phyloP scores from a whole-genome alignment of 2,113 vertebrate species.

The Myrmecobius fasciatus region DNA sequence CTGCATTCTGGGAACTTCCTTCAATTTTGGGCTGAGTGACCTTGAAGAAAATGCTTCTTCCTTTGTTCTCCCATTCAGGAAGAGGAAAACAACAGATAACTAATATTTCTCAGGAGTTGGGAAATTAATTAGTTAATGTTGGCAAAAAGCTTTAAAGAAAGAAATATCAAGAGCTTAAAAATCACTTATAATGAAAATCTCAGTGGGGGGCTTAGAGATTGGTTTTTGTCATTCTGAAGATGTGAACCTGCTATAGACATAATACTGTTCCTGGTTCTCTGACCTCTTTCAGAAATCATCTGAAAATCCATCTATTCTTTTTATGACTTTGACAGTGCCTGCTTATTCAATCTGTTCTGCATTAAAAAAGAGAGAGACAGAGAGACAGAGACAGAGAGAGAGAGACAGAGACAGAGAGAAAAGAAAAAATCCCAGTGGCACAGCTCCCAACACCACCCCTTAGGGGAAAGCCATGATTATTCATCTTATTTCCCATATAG shows the following conservation, averaged over 20 bases:
- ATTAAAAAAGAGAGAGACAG: not conserved
- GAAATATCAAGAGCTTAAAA: not conserved
- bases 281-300: conserved; percentile 18
- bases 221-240: not conserved
- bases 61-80: not conserved
- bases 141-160: conserved; percentile 6
- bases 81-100: not conserved
- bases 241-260: not conserved
- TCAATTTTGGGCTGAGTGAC: not conserved
- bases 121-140: conserved; percentile 30
- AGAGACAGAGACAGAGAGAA: too few relatives aligned
- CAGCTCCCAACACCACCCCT: not conserved
- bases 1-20: conserved; percentile 8
- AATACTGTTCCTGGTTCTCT: not conserved
- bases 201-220: not conserved
- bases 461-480: not conserved
- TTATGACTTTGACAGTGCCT: not conserved
- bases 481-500: not conserved
- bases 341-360: conserved; percentile 12
- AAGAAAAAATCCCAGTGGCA: not conserved
- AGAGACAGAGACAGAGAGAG: too few relatives aligned
- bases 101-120: not conserved
- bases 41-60: not conserved
- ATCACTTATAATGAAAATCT: not conserved
- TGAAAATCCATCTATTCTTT: conserved; percentile 19